These are phyloP conservation scores for Aphis gossypii DNA, from an alignment of 1,140 invertebrate species.

Conservation along the genomic window DNA sequence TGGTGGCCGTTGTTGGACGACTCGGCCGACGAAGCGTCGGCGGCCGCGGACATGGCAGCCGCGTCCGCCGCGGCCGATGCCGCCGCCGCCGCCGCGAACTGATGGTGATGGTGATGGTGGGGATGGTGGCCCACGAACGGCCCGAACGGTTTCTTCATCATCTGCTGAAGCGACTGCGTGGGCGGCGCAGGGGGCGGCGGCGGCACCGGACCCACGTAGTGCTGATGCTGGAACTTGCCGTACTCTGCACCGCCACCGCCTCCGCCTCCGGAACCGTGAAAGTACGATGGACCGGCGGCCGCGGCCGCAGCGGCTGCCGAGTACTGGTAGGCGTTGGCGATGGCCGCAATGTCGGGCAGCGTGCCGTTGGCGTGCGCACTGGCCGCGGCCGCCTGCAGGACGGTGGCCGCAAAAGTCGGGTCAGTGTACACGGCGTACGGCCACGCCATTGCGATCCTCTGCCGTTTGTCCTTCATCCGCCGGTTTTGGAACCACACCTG, in stretches of 20 bases:
- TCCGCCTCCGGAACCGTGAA: conserved; percentile 31
- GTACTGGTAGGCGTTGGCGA: conserved; percentile 63
- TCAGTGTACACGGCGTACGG: conserved; percentile 94
- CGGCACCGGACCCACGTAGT: conserved; percentile 59
- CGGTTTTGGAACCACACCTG: conserved; percentile 99
- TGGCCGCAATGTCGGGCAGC: conserved; percentile 62
- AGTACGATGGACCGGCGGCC: conserved; percentile 36
- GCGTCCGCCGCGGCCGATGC: neutral
- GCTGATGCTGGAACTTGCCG: conserved; percentile 56
- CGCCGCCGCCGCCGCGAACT: neutral
- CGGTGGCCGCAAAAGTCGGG: conserved; percentile 87
- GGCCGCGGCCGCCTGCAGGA: conserved; percentile 81
- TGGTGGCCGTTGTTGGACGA: conserved; percentile 61
- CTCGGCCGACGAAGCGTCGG: conserved; percentile 48
- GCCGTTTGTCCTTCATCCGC: conserved; percentile 98
- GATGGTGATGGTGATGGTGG: conserved; percentile 57
- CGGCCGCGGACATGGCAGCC: conserved; percentile 33
- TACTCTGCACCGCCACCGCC: neutral
- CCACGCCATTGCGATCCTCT: conserved; percentile 91
- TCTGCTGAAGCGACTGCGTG: conserved; percentile 54
- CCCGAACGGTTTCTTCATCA: conserved; percentile 33
- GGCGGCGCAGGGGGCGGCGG: neutral
- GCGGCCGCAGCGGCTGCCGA: conserved; percentile 54
- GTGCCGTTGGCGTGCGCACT: conserved; percentile 60
- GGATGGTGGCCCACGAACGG: conserved; percentile 62